Evolutionary conservation across 2,797 vertebrate genomes (phyloP), one percentile per base, ranked within the genome.

Genomic region (Philypnodon macrostomus): DNA sequence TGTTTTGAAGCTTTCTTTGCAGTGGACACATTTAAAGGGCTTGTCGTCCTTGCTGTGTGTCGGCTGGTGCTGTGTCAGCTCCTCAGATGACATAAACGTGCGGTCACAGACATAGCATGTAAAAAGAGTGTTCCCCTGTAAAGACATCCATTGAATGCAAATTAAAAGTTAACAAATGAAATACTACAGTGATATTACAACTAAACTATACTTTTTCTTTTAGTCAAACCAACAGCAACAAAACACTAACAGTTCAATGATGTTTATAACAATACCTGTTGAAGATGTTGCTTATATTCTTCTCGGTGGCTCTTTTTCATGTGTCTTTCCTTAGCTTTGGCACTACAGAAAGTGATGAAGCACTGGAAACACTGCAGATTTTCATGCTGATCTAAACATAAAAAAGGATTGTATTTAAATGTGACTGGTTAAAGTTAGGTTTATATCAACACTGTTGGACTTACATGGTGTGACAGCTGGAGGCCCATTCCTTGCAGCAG

Each of bases 281-380:
- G 88, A 62, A 93, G 90, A 75, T 91, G 90, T 53, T 92, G 90
- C 67, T 91, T 90, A 49, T 93, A 93, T 63, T 93, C 91, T 46
- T 90, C 90, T 1, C 89, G 77, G 69, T 93, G 92, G 54, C 93
- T 92, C 75, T 86, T 89, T 80, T 92, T 93, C 93, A 92, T 92
- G 80, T 92, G 92, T 44, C 88, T 80, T 38, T 92, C 92, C 85
- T 92, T 93, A 68, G 92, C 91, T 85, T 93, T 92, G 67, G 89
- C 86, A 49, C 89, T 91, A 30, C 91, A 90, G 74, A 93, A 94
- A 1, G 91, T 93, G 74, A 93, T 92, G 77, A 93, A 91, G 79
- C 92, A 93, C 69, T 87, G 90, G 61, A 91, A 91, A 85, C 91
- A 93, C 80, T 93, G 91, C 63, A 92, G 58, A 21, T 90, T 92